Conservation (phyloP, 2,888 invertebrate genomes). For the Spialia ferax region DNA sequence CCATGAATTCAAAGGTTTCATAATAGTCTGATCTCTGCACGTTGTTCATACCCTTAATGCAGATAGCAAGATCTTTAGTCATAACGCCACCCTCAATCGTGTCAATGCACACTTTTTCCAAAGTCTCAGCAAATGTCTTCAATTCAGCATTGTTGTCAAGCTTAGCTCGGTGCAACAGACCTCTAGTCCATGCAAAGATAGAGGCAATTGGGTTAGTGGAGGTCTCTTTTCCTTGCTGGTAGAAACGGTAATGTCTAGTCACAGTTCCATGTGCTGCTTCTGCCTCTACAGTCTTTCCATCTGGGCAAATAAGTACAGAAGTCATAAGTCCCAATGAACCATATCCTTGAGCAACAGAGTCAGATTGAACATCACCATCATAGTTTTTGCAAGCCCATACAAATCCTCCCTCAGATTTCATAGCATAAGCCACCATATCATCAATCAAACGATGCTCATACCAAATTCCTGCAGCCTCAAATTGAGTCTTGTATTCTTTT, state of each 20-base stretch:
- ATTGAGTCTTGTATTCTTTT: slow-evolving; percentile 93
- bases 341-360: slow-evolving; percentile 98
- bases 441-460: slow-evolving; percentile 99
- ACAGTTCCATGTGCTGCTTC: slow-evolving; percentile 99
- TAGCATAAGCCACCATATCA: slow-evolving; percentile 99
- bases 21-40: slow-evolving; percentile 94
- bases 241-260: slow-evolving; percentile 95
- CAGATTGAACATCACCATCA: slow-evolving; percentile 99
- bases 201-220: slow-evolving; percentile 99
- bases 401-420: slow-evolving; percentile 99
- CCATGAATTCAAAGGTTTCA: slow-evolving; percentile 98
- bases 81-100: slow-evolving; percentile 98
- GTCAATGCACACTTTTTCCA: slow-evolving; percentile 96
- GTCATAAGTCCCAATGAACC: slow-evolving; percentile 99
- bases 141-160: slow-evolving; percentile 94
- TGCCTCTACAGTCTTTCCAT: slow-evolving; percentile 98
- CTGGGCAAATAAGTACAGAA: slow-evolving; percentile 98
- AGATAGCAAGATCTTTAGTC: slow-evolving; percentile 99
- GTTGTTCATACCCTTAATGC: slow-evolving; percentile 97
- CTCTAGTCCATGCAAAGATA: slow-evolving; percentile 99
- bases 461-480: slow-evolving; percentile 96
- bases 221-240: slow-evolving; percentile 98
- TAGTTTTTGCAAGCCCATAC: slow-evolving; percentile 99
- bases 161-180: slow-evolving; percentile 97
- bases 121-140: slow-evolving; percentile 92